phyloP scores from a whole-genome alignment of 2,888 invertebrate species.

The Ditula angustiorana region DNA sequence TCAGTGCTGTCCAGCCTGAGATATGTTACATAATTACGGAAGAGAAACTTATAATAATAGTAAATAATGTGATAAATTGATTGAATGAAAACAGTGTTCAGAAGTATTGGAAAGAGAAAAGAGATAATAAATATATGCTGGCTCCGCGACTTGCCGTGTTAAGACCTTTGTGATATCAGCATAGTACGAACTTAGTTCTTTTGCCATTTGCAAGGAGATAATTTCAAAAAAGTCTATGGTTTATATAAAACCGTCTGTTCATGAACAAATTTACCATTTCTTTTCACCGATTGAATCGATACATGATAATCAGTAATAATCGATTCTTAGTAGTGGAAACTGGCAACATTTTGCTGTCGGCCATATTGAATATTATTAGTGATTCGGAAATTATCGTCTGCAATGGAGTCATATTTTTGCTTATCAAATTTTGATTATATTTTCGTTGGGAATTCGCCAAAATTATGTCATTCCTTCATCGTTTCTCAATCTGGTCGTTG shows the following conservation, averaged over 20 bases:
- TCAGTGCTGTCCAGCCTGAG: too few species aligned
- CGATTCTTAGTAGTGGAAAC: constrained; percentile 22
- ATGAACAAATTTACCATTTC: neutral
- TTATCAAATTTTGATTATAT: constrained; percentile 78
- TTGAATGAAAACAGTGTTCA: too few species aligned
- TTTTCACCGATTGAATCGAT: neutral
- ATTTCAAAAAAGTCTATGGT: too few species aligned
- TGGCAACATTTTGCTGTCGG: constrained; percentile 58
- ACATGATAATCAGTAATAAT: neutral
- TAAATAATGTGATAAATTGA: too few species aligned
- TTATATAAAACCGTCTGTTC: neutral
- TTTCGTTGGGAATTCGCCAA: constrained; percentile 79
- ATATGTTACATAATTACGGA: too few species aligned
- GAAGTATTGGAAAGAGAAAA: too few species aligned
- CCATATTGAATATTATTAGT: constrained; percentile 78
- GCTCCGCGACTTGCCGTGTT: too few species aligned
- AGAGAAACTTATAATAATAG: too few species aligned
- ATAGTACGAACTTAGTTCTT: too few species aligned
- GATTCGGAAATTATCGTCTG: constrained; percentile 81
- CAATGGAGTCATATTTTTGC: constrained; percentile 85
- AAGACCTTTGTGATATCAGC: too few species aligned
- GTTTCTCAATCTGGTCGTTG: constrained; percentile 76
- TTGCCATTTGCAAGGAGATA: too few species aligned
- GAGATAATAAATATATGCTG: too few species aligned
- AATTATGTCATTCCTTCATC: constrained; percentile 82